These are phyloP conservation scores for Lophotriccus pileatus DNA, from an alignment of 2,797 vertebrate species.

Conservation along the genomic window DNA sequence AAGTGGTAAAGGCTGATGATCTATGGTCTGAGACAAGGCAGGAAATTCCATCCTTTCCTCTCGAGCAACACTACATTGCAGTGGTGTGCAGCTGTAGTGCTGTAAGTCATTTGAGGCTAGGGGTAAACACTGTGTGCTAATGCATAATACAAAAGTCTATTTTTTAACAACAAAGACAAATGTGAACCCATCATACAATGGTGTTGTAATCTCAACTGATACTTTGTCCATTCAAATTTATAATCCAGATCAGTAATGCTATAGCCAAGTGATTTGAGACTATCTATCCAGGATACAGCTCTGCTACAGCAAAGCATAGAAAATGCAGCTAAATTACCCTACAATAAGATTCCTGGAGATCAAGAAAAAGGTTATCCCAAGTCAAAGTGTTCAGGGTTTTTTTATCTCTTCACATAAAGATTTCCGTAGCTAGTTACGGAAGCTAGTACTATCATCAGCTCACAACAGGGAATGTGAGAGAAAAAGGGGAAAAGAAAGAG, in stretches of 20 bases:
- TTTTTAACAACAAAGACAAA: constrained; percentile 24
- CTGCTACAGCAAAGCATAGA: background rate
- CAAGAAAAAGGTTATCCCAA: background rate
- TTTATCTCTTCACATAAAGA: background rate
- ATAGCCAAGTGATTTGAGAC: background rate
- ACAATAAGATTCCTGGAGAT: background rate
- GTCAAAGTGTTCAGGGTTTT: background rate
- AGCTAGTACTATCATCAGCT: background rate
- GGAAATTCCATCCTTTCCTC: constrained; percentile 50
- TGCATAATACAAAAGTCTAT: background rate
- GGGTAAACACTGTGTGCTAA: background rate
- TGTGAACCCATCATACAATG: background rate
- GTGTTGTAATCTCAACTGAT: background rate
- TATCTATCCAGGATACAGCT: background rate
- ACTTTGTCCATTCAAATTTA: background rate
- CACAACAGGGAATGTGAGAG: background rate
- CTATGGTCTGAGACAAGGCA: background rate
- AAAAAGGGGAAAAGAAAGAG: background rate
- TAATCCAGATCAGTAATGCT: background rate
- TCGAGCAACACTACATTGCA: background rate
- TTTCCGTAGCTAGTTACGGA: background rate
- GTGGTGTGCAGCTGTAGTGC: background rate
- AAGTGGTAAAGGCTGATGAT: constrained; percentile 11
- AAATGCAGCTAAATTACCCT: background rate
- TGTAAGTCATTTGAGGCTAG: background rate